A percentile compares a stretch with the other conserved stretches of the same genome.
Evolutionary conservation across 2,888 invertebrate genomes (phyloP).

Genomic region (Melipona beecheii): DNA sequence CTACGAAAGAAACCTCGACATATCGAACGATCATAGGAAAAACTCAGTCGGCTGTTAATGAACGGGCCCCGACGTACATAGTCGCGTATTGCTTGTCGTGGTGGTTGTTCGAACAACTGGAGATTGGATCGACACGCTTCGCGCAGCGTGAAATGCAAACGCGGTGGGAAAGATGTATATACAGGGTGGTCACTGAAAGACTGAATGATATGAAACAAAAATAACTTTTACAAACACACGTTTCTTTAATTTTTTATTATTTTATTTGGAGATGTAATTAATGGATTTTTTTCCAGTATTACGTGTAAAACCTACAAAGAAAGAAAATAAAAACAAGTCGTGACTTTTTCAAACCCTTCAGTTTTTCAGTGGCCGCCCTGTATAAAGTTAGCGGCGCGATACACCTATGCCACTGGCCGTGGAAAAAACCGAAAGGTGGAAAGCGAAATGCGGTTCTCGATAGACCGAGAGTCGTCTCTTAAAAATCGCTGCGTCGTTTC

Average conservation of each 20-base stretch:
- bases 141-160: slow-evolving; percentile 68
- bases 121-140: slow-evolving; percentile 71
- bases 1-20: slow-evolving; percentile 3
- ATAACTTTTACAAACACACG: not conserved
- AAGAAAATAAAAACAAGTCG: not conserved
- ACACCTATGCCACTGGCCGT: too few species aligned
- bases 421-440: slow-evolving; percentile 15
- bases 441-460: slow-evolving; percentile 14
- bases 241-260: too few species aligned
- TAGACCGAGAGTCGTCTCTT: not conserved
- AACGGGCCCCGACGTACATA: slow-evolving; percentile 31
- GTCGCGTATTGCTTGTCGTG: slow-evolving; percentile 62
- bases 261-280: too few species aligned
- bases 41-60: slow-evolving; percentile 32
- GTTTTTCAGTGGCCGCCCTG: too few species aligned
- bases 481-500: slow-evolving; percentile 10
- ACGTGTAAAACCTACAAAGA: too few species aligned
- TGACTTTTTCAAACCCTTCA: too few species aligned
- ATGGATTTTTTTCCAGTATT: too few species aligned
- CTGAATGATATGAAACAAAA: not conserved
- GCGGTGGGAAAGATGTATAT: slow-evolving; percentile 37
- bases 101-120: slow-evolving; percentile 58
- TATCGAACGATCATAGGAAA: slow-evolving; percentile 23
- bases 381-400: too few species aligned
- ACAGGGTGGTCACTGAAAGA: not conserved